Conservation (phyloP, 2,797 vertebrate genomes). For the Liparis tanakae region DNA sequence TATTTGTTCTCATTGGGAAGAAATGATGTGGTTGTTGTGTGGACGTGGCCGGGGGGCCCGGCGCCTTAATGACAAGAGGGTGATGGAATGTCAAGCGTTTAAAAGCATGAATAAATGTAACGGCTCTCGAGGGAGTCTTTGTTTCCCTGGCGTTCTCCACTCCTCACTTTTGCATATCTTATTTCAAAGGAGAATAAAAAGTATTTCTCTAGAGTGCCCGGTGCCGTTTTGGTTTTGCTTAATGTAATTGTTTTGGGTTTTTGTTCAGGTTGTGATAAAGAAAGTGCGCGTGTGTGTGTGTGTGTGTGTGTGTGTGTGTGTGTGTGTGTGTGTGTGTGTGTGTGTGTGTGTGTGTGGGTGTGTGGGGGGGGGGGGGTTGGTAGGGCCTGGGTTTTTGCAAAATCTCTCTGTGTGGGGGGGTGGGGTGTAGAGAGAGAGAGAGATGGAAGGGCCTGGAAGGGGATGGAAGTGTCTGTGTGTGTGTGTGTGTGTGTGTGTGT, state of each 20-base stretch:
- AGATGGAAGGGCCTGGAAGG: too few species aligned
- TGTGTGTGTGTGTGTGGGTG: too few species aligned
- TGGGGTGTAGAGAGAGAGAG: too few species aligned
- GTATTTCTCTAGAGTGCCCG: slow-evolving; percentile 42
- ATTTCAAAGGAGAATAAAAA: slow-evolving; percentile 44
- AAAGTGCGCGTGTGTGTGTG: slow-evolving; percentile 1
- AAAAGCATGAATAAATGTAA: slow-evolving; percentile 71
- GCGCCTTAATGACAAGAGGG: slow-evolving; percentile 68
- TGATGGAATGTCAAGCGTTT: slow-evolving; percentile 74
- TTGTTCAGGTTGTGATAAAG: slow-evolving; percentile 36
- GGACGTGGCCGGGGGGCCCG: slow-evolving; percentile 62
- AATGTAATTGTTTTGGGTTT: slow-evolving; percentile 44
- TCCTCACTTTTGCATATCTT: slow-evolving; percentile 51
- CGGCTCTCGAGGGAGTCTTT: slow-evolving; percentile 60
- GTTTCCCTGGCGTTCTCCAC: slow-evolving; percentile 32
- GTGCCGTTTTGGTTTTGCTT: slow-evolving; percentile 22
- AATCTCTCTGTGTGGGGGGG: neutral
- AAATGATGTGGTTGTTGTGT: slow-evolving; percentile 66
- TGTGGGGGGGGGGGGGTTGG: neutral
- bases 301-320: neutral
- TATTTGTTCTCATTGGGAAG: slow-evolving; percentile 59
- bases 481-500: too few species aligned
- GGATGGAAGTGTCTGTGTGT: too few species aligned
- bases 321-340: neutral
- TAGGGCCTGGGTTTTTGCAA: slow-evolving; percentile 35